These are phyloP conservation scores for Mesorhabditis spiculigera DNA, from an alignment of 2,888 invertebrate genomes.

Conservation along the genomic window DNA sequence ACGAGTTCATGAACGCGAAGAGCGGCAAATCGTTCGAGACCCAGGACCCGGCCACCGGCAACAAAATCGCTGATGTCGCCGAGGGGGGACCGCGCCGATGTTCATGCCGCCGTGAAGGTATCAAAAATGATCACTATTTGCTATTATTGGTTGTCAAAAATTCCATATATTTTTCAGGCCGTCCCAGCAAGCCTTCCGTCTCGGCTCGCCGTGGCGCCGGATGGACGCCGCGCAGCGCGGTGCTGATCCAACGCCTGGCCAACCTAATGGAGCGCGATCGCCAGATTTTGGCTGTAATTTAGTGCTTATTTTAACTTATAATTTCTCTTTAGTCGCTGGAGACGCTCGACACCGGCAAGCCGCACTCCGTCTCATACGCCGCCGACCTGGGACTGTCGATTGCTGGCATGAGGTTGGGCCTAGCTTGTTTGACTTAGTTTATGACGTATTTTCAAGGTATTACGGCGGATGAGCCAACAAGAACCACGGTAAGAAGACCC, in stretches of 20 bases:
- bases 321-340: slow-evolving; percentile 71
- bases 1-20: slow-evolving; percentile 84
- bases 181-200: slow-evolving; percentile 64
- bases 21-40: slow-evolving; percentile 77
- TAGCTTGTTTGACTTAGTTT: not conserved
- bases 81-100: slow-evolving; percentile 76
- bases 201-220: slow-evolving; percentile 66
- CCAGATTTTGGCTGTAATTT: slow-evolving; percentile 63
- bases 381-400: slow-evolving; percentile 61
- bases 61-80: slow-evolving; percentile 42
- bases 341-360: slow-evolving; percentile 75
- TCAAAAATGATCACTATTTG: not conserved
- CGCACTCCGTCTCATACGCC: slow-evolving; percentile 60
- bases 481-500: slow-evolving; percentile 78
- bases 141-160: no score
- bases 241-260: slow-evolving; percentile 64
- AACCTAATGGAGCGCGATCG: slow-evolving; percentile 66
- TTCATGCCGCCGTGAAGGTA: slow-evolving; percentile 64
- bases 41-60: slow-evolving; percentile 48
- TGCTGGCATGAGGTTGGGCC: slow-evolving; percentile 59
- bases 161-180: no score
- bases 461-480: slow-evolving; percentile 85
- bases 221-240: slow-evolving; percentile 66
- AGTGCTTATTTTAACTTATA: not conserved
- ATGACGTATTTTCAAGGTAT: slow-evolving; percentile 61